Conservation (phyloP, 2,888 invertebrate genomes). For the Nephrotoma flavescens region DNA sequence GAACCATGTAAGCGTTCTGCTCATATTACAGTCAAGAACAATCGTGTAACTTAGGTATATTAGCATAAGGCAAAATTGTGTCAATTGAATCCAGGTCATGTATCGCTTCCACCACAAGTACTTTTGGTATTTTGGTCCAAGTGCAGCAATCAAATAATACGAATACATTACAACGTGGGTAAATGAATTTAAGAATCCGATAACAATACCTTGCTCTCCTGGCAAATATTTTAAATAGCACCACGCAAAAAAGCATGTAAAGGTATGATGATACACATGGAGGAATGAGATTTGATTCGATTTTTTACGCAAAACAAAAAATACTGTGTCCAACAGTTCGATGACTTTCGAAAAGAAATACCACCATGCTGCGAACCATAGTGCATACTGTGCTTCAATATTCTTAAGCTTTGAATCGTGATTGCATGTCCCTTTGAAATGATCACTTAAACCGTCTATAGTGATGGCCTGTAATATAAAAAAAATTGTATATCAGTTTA, state of each 20-base stretch:
- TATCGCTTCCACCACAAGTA: constrained; percentile 40
- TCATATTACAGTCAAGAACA: constrained; percentile 39
- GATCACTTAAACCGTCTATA: background rate
- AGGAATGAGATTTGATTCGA: constrained; percentile 75
- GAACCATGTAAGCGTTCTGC: constrained; percentile 39
- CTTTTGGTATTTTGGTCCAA: constrained; percentile 35
- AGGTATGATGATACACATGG: constrained; percentile 77
- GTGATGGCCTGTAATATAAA: background rate
- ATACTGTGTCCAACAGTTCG: constrained; percentile 66
- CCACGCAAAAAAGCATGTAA: constrained; percentile 69
- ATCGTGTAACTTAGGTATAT: constrained; percentile 39
- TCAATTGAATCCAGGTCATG: constrained; percentile 35
- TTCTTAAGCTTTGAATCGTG: background rate
- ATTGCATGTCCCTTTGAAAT: background rate
- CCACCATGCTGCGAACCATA: constrained; percentile 55
- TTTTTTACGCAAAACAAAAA: constrained; percentile 83
- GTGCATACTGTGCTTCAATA: constrained; percentile 21
- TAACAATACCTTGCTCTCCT: constrained; percentile 34
- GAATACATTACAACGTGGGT: constrained; percentile 39
- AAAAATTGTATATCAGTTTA: background rate
- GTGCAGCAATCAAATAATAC: constrained; percentile 35
- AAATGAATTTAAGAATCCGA: constrained; percentile 35
- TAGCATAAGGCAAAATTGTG: constrained; percentile 53
- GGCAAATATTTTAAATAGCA: constrained; percentile 64
- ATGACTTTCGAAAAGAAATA: constrained; percentile 67